These are phyloP conservation scores for Drosophila mimica DNA, from an alignment of 2,888 invertebrate genomes.

Conservation along the genomic window DNA sequence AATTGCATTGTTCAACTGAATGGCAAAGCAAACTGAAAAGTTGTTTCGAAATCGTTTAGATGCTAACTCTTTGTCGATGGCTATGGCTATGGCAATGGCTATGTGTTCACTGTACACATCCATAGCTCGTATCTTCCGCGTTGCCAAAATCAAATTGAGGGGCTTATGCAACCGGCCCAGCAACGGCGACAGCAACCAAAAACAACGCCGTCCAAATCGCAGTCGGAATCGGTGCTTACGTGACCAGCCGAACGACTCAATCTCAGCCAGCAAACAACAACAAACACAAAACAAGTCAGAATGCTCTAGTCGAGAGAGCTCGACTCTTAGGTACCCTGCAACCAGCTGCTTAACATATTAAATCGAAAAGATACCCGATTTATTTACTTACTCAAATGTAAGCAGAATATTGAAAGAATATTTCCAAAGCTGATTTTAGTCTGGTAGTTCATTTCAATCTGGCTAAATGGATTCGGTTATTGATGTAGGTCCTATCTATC, in stretches of 20 bases:
- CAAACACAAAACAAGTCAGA: conserved; percentile 9
- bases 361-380: too few species aligned
- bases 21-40: conserved; percentile 31
- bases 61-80: conserved; percentile 42
- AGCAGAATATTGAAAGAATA: background rate
- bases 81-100: conserved; percentile 13
- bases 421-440: too few species aligned
- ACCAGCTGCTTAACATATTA: background rate
- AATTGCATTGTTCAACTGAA: conserved; percentile 38
- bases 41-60: conserved; percentile 55
- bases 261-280: conserved; percentile 39
- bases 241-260: conserved; percentile 68
- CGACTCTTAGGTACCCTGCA: background rate
- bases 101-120: conserved; percentile 23
- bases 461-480: background rate
- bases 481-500: background rate
- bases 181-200: conserved; percentile 28
- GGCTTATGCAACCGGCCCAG: conserved; percentile 66
- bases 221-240: conserved; percentile 69
- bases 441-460: background rate
- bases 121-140: conserved; percentile 62
- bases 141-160: conserved; percentile 70
- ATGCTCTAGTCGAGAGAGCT: background rate
- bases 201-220: conserved; percentile 44
- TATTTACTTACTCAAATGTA: background rate